phyloP scores from a whole-genome alignment of 1,140 invertebrate genomes.

The Antheraea mylitta region DNA sequence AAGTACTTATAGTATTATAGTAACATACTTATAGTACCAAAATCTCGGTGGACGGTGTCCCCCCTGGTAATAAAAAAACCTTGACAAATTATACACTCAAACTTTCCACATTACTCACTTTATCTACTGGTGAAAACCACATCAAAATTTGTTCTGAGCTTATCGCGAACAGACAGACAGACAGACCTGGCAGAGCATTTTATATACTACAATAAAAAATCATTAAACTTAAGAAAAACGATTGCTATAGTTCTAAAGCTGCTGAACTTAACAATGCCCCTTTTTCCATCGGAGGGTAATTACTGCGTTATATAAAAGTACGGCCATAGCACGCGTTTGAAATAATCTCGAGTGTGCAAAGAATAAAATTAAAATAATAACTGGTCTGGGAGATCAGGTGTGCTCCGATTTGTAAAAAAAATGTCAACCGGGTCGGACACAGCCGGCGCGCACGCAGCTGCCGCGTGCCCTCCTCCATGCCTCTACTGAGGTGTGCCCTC shows the following conservation, averaged over 20 bases:
- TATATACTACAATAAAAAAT: constrained; percentile 87
- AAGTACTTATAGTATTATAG: too few species aligned
- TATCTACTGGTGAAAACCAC: too few species aligned
- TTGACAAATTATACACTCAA: too few species aligned
- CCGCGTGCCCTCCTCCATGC: constrained; percentile 51
- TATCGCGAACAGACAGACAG: too few species aligned
- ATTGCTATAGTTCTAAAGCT: not conserved
- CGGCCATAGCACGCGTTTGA: constrained; percentile 1
- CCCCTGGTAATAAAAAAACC: too few species aligned
- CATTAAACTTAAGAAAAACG: constrained; percentile 27
- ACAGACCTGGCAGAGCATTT: too few species aligned
- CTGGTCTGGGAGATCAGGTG: constrained; percentile 67
- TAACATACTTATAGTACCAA: too few species aligned
- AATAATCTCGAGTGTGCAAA: constrained; percentile 20
- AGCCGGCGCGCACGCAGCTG: constrained; percentile 72
- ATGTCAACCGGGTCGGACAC: constrained; percentile 61
- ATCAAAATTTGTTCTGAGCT: too few species aligned
- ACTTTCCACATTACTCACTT: too few species aligned
- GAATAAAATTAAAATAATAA: constrained; percentile 66
- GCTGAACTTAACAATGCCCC: too few species aligned
- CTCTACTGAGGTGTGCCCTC: constrained; percentile 45
- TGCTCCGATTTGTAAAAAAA: constrained; percentile 64
- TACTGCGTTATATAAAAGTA: not conserved
- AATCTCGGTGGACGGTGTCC: too few species aligned
- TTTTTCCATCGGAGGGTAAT: not conserved